These are phyloP conservation scores for Nymphalis polychloros DNA, from an alignment of 2,888 invertebrate species.

Conservation along the genomic window DNA sequence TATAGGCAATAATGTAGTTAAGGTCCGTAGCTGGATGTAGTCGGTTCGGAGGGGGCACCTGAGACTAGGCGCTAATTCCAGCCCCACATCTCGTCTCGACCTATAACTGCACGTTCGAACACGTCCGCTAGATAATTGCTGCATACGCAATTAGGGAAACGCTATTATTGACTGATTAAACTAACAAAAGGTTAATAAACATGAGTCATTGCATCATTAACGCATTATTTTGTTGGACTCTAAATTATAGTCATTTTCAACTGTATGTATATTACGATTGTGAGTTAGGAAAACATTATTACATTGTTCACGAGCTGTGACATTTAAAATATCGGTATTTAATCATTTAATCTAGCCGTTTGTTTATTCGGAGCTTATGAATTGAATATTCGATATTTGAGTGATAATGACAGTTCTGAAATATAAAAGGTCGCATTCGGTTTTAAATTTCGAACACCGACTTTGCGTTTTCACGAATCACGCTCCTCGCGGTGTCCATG, in stretches of 20 bases:
- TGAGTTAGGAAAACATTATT: background rate
- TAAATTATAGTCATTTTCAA: conserved; percentile 34
- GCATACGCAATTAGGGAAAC: conserved; percentile 65
- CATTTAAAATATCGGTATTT: conserved; percentile 4
- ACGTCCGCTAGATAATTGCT: conserved; percentile 64
- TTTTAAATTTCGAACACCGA: conserved; percentile 24
- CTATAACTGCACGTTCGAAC: conserved; percentile 56
- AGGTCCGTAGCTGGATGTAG: conserved; percentile 30
- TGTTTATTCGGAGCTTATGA: conserved; percentile 1
- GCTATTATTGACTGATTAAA: conserved; percentile 69
- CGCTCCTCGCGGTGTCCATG: conserved; percentile 65
- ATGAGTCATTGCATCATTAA: conserved; percentile 57
- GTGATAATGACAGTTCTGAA: background rate
- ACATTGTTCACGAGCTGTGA: conserved; percentile 13
- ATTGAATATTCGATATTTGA: background rate
- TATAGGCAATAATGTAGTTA: conserved; percentile 36
- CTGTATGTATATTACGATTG: conserved; percentile 7
- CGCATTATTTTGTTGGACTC: conserved; percentile 45
- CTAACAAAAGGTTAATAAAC: conserved; percentile 65
- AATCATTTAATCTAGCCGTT: background rate
- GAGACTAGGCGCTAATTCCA: conserved; percentile 56
- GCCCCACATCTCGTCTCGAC: conserved; percentile 53
- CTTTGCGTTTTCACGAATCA: conserved; percentile 56
- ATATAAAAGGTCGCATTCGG: background rate
- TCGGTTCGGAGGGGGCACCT: conserved; percentile 46